Evolutionary conservation across 2,888 invertebrate genomes (phyloP).

Genomic region (Melinopterus prodromus): DNA sequence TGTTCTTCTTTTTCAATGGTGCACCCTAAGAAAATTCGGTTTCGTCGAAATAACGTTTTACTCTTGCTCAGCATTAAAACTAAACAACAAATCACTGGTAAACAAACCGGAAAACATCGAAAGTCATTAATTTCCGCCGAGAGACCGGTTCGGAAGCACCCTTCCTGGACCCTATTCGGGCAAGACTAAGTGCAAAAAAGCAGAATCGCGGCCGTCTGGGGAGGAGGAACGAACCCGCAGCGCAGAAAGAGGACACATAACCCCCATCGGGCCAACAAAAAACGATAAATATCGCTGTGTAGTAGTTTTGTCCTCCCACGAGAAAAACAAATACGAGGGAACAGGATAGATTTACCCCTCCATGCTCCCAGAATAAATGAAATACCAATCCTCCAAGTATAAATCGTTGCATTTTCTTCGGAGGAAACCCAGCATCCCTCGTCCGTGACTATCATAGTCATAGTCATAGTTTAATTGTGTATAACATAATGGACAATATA

Average conservation of each 20-base stretch:
- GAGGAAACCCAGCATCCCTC: background rate
- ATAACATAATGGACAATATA: no score
- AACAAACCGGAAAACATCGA: constrained; percentile 20
- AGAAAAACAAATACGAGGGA: constrained; percentile 31
- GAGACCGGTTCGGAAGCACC: constrained; percentile 13
- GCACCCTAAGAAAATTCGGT: background rate
- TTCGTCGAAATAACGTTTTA: background rate
- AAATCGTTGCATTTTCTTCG: constrained; percentile 34
- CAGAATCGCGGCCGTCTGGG: constrained; percentile 10
- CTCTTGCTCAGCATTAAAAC: constrained; percentile 16
- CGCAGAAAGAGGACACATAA: constrained; percentile 29
- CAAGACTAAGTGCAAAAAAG: constrained; percentile 13
- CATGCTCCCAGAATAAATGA: constrained; percentile 32
- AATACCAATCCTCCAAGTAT: constrained; percentile 34
- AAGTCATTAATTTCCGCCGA: constrained; percentile 20
- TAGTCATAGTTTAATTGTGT: no score
- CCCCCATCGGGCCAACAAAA: constrained; percentile 25
- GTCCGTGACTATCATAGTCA: background rate
- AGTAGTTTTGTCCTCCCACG: constrained; percentile 30
- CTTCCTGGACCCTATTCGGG: background rate
- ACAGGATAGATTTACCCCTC: constrained; percentile 32
- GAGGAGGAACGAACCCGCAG: constrained; percentile 13
- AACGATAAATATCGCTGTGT: constrained; percentile 37
- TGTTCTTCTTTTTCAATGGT: no score
- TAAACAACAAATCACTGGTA: constrained; percentile 27